A percentile compares a stretch with the other conserved stretches of the same genome.
These are phyloP conservation scores for Biston stratarius DNA, from an alignment of 2,888 invertebrate genomes.

Conservation along the genomic window DNA sequence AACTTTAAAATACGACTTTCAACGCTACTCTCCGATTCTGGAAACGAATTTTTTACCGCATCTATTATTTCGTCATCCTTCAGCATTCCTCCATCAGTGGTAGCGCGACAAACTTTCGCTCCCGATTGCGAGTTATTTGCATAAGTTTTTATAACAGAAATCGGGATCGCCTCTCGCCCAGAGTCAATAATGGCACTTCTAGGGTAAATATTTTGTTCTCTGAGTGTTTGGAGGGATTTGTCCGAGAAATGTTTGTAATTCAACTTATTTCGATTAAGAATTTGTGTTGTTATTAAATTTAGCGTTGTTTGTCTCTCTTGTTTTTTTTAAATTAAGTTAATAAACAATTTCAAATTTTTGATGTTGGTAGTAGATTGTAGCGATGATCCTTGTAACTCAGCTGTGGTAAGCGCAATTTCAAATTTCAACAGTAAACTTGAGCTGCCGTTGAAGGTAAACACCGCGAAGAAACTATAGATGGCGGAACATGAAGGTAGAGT, in stretches of 20 bases:
- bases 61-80: not conserved
- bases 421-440: no score
- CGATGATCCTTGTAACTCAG: no score
- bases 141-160: slow-evolving; percentile 42
- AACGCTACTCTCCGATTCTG: not conserved
- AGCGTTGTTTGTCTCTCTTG: not conserved
- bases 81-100: slow-evolving; percentile 27
- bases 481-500: no score
- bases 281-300: slow-evolving; percentile 1
- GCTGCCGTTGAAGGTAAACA: no score
- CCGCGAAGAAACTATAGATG: no score
- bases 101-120: slow-evolving; percentile 27
- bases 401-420: no score
- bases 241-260: not conserved
- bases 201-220: slow-evolving; percentile 33
- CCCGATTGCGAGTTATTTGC: slow-evolving; percentile 34
- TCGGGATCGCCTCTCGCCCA: slow-evolving; percentile 33
- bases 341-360: not conserved
- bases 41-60: not conserved
- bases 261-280: not conserved
- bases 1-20: no score
- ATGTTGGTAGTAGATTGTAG: not conserved
- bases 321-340: not conserved
- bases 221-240: slow-evolving; percentile 14
- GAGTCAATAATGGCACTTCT: slow-evolving; percentile 36